phyloP scores from a whole-genome alignment of 53 echinoderm and acorn worm genomes.

The Paelopatides confundens region DNA sequence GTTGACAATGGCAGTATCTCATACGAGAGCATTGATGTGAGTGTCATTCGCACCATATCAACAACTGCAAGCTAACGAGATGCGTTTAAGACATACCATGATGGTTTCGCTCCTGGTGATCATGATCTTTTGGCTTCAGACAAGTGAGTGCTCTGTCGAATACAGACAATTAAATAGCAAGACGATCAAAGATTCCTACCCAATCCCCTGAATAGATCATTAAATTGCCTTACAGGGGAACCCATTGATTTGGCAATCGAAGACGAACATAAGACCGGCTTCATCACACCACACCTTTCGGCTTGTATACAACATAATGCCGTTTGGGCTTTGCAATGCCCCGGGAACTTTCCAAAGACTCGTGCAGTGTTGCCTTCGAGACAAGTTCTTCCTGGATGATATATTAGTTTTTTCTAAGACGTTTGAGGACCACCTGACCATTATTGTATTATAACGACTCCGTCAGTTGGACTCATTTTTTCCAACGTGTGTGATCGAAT shows the following conservation, averaged over 20 bases:
- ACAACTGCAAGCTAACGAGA: too few species aligned
- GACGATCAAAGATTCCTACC: conserved; percentile 23
- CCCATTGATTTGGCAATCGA: conserved; percentile 18
- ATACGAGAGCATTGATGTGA: background rate
- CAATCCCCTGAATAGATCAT: conserved; percentile 31
- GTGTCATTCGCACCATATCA: background rate
- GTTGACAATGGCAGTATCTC: background rate
- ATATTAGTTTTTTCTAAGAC: conserved; percentile 52
- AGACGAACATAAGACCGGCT: conserved; percentile 39
- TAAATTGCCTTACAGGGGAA: conserved; percentile 1
- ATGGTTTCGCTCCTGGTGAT: background rate
- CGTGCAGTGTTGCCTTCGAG: conserved; percentile 36
- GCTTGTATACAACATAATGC: conserved; percentile 44
- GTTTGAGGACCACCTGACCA: conserved; percentile 44
- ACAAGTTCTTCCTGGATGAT: conserved; percentile 53
- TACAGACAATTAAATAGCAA: conserved; percentile 15
- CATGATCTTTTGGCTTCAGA: background rate
- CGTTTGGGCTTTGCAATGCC: conserved; percentile 50
- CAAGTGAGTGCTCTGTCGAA: background rate
- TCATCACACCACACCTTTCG: conserved; percentile 50
- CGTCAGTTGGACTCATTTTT: conserved; percentile 56
- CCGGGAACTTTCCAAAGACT: conserved; percentile 55
- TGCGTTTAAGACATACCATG: background rate
- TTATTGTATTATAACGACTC: conserved; percentile 48
- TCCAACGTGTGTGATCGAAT: too few species aligned